Evolutionary conservation across 2,888 invertebrate genomes (phyloP), one percentile per base, ranked within the genome.

Genomic region (Drosophila dives): DNA sequence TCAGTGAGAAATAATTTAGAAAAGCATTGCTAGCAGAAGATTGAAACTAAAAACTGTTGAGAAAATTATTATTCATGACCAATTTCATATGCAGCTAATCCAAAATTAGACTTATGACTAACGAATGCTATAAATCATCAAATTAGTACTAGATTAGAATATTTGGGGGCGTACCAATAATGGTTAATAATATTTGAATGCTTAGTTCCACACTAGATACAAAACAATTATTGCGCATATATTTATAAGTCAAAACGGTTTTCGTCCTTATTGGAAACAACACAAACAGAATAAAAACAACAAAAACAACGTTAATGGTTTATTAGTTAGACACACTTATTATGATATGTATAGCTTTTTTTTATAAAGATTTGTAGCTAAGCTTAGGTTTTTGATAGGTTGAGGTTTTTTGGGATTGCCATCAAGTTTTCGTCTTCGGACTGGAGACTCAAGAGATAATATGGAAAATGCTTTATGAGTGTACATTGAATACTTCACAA

Each of bases 281-380:
- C n/a, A 50, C 29, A 29, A 29, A 6, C 29, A 29, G 29, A 29
- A 60, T 42, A 72, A 29, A 17, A 2, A 26, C 26, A 48, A 63
- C 1, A 38, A 40, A 29, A 33, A 42, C n/a, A 29, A 32, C 40
- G 8, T 17, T 34, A 17, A 70, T n/a, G 56, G 53, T 69, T 82
- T 80, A 72, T 90, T 89, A 88, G 90, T 86, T 89, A 87, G 88
- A 80, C 78, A 76, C 80, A 77, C 64, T 74, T 82, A 75, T 69
- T 55, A 78, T 64, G 48, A 74, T 75, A 70, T 72, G 58, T 65
- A 79, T 66, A 74, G 70, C 40, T 8, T 89, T 87, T 87, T 80
- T 73, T 77, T 80, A 80, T 76, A 50, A 50, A 76, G 54, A 73
- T 54, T 74, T 68, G 58, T 60, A 72, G 69, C 60, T 81, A 72